A percentile compares a stretch with the other conserved stretches of the same genome.
Conservation (phyloP, 2,113 vertebrate genomes). For the Nipponia nippon region DNA sequence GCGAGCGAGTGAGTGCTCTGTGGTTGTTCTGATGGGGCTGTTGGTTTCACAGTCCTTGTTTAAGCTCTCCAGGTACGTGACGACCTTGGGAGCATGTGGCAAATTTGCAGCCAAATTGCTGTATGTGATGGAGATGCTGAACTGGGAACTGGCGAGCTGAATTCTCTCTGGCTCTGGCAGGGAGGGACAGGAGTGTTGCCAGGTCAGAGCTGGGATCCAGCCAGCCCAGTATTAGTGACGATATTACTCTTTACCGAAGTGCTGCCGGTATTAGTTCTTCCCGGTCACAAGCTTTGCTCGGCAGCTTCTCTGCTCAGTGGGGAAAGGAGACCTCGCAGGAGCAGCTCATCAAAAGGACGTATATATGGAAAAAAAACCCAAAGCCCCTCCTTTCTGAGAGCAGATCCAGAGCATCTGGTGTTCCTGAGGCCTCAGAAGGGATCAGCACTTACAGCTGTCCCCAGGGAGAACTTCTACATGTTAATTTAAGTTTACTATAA, state of each 20-base stretch:
- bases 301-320: neutral
- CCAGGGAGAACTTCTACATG: neutral
- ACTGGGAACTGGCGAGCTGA: neutral
- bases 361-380: accelerated
- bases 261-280: neutral
- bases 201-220: neutral
- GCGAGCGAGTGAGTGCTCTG: neutral
- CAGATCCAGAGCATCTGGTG: neutral
- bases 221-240: neutral
- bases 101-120: neutral
- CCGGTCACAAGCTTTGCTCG: neutral
- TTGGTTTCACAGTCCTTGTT: neutral
- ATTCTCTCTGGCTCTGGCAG: neutral
- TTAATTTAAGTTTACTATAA: neutral
- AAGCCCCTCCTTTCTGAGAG: neutral
- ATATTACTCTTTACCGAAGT: neutral
- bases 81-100: constrained; percentile 15
- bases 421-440: neutral
- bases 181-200: neutral
- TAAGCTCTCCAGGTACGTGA: neutral
- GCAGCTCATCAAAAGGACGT: neutral
- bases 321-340: neutral
- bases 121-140: neutral
- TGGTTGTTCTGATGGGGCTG: accelerated
- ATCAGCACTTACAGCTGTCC: neutral